These are phyloP conservation scores for Suillia variegata DNA, from an alignment of 2,888 invertebrate genomes.

Conservation along the genomic window DNA sequence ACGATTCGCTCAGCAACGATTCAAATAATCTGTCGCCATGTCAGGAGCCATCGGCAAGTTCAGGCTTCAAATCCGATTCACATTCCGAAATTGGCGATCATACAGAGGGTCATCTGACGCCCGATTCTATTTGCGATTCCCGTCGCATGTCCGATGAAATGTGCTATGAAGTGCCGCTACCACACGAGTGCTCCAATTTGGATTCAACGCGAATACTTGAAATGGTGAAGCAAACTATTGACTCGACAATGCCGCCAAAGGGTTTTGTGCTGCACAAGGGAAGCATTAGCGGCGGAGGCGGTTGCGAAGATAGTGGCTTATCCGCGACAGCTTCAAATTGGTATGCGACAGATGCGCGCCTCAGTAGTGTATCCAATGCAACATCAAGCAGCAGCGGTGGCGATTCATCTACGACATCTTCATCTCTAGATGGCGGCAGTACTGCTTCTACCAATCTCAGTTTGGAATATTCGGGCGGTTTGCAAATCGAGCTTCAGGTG, in stretches of 20 bases:
- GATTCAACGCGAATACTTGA: conserved; percentile 81
- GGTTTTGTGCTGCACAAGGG: conserved; percentile 65
- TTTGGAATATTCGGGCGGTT: conserved; percentile 79
- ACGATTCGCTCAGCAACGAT: conserved; percentile 76
- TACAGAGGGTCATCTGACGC: conserved; percentile 58
- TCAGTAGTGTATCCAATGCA: conserved; percentile 41
- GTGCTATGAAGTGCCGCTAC: conserved; percentile 75
- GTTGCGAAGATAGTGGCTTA: conserved; percentile 30
- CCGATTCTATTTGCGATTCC: conserved; percentile 60
- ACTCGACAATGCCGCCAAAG: conserved; percentile 77
- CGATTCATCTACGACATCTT: conserved; percentile 14
- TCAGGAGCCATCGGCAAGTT: conserved; percentile 65
- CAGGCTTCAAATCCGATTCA: conserved; percentile 66
- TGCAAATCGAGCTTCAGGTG: conserved; percentile 84
- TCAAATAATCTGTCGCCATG: conserved; percentile 65
- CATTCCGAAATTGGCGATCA: conserved; percentile 67
- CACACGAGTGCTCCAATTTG: conserved; percentile 78
- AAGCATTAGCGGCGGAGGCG: conserved; percentile 55
- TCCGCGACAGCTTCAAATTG: conserved; percentile 21
- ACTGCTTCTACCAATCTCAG: conserved; percentile 66
- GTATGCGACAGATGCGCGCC: conserved; percentile 33
- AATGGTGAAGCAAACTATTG: conserved; percentile 79
- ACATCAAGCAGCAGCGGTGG: conserved; percentile 26
- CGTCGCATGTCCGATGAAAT: conserved; percentile 61
- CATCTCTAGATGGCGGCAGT: conserved; percentile 15